Evolutionary conservation across 2,797 vertebrate genomes (phyloP).

Genomic region (Loriculus beryllinus): DNA sequence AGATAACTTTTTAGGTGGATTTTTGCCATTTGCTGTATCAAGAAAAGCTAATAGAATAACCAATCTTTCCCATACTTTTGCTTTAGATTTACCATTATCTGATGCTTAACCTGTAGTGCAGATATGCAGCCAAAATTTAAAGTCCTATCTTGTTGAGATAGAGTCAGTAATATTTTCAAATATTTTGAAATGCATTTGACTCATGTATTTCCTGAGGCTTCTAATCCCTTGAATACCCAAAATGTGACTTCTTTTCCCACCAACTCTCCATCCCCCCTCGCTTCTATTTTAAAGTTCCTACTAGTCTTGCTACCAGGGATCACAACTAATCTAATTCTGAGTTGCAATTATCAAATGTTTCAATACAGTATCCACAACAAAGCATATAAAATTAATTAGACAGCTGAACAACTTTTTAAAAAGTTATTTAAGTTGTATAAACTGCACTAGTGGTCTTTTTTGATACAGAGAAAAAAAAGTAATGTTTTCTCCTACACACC

Average conservation of each 20-base stretch:
- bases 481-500: background rate
- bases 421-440: background rate
- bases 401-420: background rate
- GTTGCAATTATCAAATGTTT: background rate
- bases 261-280: too few species aligned
- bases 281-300: background rate
- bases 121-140: background rate
- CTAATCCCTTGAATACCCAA: background rate
- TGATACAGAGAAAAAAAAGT: rapidly evolving
- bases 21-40: background rate
- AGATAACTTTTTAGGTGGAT: background rate
- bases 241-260: background rate
- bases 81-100: background rate
- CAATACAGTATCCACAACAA: background rate
- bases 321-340: background rate
- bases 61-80: background rate
- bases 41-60: background rate
- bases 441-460: rapidly evolving
- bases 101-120: background rate
- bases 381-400: background rate
- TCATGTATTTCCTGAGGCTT: background rate
- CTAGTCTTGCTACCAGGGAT: background rate
- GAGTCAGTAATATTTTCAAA: background rate
- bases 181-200: background rate
- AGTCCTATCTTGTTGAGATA: background rate